Evolutionary conservation across 2,797 vertebrate genomes (phyloP), one percentile per base, ranked within the genome.

Genomic region (Clarias pachynema): DNA sequence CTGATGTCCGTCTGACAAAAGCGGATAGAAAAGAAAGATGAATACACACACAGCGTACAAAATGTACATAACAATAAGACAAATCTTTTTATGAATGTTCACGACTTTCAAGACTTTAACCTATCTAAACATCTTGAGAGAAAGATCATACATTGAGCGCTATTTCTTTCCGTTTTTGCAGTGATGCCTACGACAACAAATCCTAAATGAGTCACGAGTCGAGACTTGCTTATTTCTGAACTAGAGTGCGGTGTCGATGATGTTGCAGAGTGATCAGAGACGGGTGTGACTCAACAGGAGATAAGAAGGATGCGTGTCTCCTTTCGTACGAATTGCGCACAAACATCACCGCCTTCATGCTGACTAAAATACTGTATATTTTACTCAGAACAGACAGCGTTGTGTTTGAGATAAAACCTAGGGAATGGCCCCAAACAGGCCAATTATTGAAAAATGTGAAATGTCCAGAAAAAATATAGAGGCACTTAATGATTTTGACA

Each of bases 211-310:
- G 87, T 93, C 89, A 91, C 90, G 88, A 92, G 87, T 93, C 88
- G 89, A 91, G 88, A 92, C 93, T 93, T 93, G 92, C 94, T 93
- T 91, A 91, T 93, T 91, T 91, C 91, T 90, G 91, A 94, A 93
- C 93, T 93, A 91, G 91, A 90, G 88, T 93, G 93, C 91, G 91
- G 93, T 92, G 84, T 77, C 16, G 74, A 78, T 68, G 49, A 31
- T 65, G 74, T 59, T n/a, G 40, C 82, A n/a, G 37, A 53, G 56
- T 22, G 83, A 34, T 79, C 40, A 0, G 65, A 70, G 75, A 60
- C 73, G n/a, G 63, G 62, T 26, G 62, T 66, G 62, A 69, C 56
- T 59, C 65, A 59, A 60, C 34, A 79, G 65, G 44, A 57, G 65
- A 77, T 74, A 75, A 68, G 40, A n/a, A 20, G 73, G 44, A 9